Conservation (phyloP, 1,140 invertebrate genomes). For the Drosophila murphyi region DNA sequence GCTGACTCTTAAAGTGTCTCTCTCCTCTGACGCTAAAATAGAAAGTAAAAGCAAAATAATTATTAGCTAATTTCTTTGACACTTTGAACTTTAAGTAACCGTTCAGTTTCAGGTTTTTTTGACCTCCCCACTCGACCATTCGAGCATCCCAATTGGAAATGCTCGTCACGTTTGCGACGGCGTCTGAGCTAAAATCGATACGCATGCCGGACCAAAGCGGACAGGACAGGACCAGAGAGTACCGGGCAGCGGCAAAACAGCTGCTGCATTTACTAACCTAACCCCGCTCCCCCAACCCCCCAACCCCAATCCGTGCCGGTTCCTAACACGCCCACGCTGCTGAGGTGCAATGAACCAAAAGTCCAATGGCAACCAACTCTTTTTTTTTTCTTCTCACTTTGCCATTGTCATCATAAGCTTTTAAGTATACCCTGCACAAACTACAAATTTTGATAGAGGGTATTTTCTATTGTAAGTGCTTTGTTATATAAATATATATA, state of each 20-base stretch:
- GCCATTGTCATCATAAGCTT: slow-evolving; percentile 1
- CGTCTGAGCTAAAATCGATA: slow-evolving; percentile 76
- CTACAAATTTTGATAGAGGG: neutral
- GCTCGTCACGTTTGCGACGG: slow-evolving; percentile 70
- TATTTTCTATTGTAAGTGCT: neutral
- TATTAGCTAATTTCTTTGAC: slow-evolving; percentile 69
- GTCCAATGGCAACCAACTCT: slow-evolving; percentile 28
- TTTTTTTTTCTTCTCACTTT: slow-evolving; percentile 22
- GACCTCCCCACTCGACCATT: neutral
- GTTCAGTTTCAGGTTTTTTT: slow-evolving; percentile 5
- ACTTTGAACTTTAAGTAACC: slow-evolving; percentile 54
- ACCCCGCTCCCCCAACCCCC: neutral
- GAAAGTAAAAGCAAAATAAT: slow-evolving; percentile 43
- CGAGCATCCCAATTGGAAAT: slow-evolving; percentile 50
- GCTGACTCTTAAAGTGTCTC: slow-evolving; percentile 35
- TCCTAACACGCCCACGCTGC: neutral
- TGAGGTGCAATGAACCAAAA: slow-evolving; percentile 61
- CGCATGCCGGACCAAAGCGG: slow-evolving; percentile 27
- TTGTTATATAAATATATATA: too few species aligned
- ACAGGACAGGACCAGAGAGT: slow-evolving; percentile 22
- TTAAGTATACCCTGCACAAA: neutral
- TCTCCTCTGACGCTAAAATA: neutral
- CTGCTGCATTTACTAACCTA: slow-evolving; percentile 19
- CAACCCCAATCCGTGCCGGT: too few species aligned
- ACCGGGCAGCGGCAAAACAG: slow-evolving; percentile 36